These are phyloP conservation scores for Cinclus cinclus DNA, from an alignment of 2,113 vertebrate species.

Conservation along the genomic window DNA sequence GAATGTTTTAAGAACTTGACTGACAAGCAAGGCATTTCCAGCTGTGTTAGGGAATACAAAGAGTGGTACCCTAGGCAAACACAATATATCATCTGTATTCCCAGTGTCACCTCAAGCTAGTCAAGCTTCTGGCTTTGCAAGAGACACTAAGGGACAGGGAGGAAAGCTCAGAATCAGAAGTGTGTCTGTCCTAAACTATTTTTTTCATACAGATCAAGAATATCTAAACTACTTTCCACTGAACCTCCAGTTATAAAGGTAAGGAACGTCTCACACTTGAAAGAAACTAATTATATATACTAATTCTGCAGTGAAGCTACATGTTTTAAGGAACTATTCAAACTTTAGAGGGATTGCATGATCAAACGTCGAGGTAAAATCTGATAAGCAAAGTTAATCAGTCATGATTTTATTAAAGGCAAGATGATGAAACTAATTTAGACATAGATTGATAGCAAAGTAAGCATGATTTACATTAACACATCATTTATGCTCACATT, in stretches of 20 bases:
- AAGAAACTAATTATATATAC: neutral
- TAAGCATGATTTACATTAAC: neutral
- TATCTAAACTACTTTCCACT: neutral
- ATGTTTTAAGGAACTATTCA: neutral
- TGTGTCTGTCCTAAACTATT: neutral
- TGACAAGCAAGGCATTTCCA: conserved; percentile 17
- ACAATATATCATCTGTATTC: neutral
- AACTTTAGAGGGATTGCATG: neutral
- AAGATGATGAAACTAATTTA: neutral
- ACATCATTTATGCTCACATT: neutral
- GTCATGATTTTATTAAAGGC: neutral
- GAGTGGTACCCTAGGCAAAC: neutral
- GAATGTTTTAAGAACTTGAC: neutral
- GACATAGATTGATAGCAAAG: neutral
- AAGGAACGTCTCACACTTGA: neutral
- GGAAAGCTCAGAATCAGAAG: neutral
- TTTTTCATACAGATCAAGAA: neutral
- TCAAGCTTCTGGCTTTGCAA: neutral
- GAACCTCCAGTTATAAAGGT: neutral
- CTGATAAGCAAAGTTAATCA: neutral
- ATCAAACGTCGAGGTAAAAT: neutral
- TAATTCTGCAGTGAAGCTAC: neutral
- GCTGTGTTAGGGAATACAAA: neutral
- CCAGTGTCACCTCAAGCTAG: neutral
- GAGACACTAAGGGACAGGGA: neutral